Evolutionary conservation across 2,113 vertebrate species (phyloP).

Genomic region (Romanogobio albipinnatus): DNA sequence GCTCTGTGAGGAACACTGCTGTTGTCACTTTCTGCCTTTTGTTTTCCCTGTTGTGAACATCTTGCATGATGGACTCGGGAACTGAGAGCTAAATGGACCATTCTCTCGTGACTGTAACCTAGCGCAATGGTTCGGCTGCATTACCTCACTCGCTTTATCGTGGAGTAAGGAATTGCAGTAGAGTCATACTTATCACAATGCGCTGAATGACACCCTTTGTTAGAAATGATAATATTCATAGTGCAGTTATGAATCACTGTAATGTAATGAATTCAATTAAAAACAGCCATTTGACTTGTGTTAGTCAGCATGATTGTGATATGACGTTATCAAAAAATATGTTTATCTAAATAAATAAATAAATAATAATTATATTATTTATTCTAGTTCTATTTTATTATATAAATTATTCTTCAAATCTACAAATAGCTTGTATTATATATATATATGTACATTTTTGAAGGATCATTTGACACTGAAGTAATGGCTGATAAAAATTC

Average conservation of each 20-base stretch:
- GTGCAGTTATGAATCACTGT: not conserved
- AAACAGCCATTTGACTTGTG: not conserved
- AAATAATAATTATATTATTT: too few species aligned
- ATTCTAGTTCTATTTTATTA: too few species aligned
- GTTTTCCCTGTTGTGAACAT: not conserved
- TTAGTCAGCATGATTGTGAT: not conserved
- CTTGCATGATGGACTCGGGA: not conserved
- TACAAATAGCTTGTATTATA: not conserved
- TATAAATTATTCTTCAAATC: too few species aligned
- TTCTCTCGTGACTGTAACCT: not conserved
- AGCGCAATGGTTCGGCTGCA: not conserved
- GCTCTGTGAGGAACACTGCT: not conserved
- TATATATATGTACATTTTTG: too few species aligned
- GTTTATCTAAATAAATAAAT: too few species aligned
- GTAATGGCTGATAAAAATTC: too few species aligned
- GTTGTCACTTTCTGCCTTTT: not conserved
- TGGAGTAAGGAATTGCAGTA: not conserved
- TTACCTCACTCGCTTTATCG: not conserved
- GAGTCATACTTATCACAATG: constrained; percentile 17
- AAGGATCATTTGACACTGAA: too few species aligned
- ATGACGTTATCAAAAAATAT: not conserved
- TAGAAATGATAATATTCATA: not conserved
- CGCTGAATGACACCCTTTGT: constrained; percentile 19
- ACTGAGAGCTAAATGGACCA: not conserved
- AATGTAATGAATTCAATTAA: not conserved